Evolutionary conservation across 2,797 vertebrate species (phyloP), one percentile per base, ranked within the genome.

Genomic region (Manis javanica): DNA sequence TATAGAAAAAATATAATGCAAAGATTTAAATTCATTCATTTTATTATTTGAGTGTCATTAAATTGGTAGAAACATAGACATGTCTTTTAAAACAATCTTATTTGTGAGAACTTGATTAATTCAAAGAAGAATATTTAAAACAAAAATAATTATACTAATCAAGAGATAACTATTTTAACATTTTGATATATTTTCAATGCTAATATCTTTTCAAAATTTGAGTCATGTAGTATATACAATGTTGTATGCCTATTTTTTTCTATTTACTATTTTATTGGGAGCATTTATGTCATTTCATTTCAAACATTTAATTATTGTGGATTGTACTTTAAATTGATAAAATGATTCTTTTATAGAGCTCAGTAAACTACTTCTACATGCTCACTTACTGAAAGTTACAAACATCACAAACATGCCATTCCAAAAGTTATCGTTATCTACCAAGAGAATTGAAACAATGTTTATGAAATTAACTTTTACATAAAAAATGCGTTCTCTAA

Each of bases 311-410:
- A 37, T 87, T 92, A 92, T 72, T 90, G n/a, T 82, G 31, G 4
- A n/a, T 79, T 94, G 4, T 93, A 83, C 93, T 97, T 96, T 86
- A 97, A 46, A 72, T 96, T 86, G 85, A 87, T 66, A 92, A 24
- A 89, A 95, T 78, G 89, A 4, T 95, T 97, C 24, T 87, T 96
- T 94, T 79, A 42, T 21, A 82, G 86, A 82, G 9, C 66, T 66
- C n/a, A 88, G 72, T 91, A 96, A 57, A 14, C 78, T 59, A 75
- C 42, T 59, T 85, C 51, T 37, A 2, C 26, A 7, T 79, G 10
- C 57, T 55, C 34, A 51, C 92, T 86, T 97, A 63, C 57, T 46
- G 12, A 69, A 53, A 96, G 19, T 83, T 96, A 68, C 74, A 94
- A 77, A 61, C 5, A 94, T 83, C 96, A 68, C 74, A 94, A 77